Conservation (phyloP, 2,888 invertebrate species). For the Drosophila anomalipes region DNA sequence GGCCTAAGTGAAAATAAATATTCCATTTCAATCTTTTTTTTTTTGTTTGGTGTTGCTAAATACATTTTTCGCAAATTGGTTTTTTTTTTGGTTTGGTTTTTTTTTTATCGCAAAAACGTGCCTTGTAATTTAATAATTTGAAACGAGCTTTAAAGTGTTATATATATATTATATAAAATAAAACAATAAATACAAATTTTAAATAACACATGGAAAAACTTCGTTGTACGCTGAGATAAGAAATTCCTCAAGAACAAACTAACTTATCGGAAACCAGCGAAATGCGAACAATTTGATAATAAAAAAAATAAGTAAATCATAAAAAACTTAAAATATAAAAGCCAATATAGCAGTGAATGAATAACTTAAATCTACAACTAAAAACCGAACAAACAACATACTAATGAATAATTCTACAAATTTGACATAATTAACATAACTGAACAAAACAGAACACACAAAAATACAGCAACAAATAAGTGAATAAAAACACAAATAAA, state of each 20-base stretch:
- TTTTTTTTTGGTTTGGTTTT: constrained; percentile 8
- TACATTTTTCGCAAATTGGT: constrained; percentile 28
- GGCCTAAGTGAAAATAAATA: constrained; percentile 35
- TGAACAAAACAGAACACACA: constrained; percentile 6
- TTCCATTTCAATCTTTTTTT: constrained; percentile 16
- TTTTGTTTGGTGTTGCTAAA: constrained; percentile 15
- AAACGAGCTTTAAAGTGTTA: constrained; percentile 1
- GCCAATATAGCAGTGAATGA: constrained; percentile 2
- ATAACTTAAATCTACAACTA: constrained; percentile 19
- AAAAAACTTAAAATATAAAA: background rate
- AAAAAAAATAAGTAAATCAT: constrained; percentile 2
- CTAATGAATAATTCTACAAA: constrained; percentile 16
- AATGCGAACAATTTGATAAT: constrained; percentile 25
- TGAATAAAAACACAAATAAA: constrained; percentile 48
- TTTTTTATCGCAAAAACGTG: constrained; percentile 39
- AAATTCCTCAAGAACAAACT: constrained; percentile 16
- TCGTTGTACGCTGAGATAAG: constrained; percentile 25
- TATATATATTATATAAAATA: constrained; percentile 11
- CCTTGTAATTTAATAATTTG: constrained; percentile 34
- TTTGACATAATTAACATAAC: constrained; percentile 41
- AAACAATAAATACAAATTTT: constrained; percentile 12
- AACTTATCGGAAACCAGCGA: constrained; percentile 13
- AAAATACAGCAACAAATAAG: constrained; percentile 34
- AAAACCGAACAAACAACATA: constrained; percentile 6
- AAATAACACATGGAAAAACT: constrained; percentile 20